Evolutionary conservation across 2,888 invertebrate species (phyloP).

Genomic region (Mylabris sibirica): DNA sequence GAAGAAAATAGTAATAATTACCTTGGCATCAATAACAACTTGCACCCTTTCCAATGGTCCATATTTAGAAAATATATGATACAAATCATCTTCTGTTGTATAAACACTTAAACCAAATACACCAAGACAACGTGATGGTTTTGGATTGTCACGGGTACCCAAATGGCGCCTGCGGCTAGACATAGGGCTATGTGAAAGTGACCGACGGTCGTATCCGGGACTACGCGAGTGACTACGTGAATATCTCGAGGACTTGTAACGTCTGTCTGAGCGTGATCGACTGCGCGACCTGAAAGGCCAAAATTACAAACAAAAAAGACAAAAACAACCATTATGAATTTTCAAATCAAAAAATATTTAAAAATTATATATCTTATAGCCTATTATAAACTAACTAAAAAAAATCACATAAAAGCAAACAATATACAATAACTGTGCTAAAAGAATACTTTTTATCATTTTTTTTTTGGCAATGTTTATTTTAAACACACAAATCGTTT

Average conservation of each 20-base stretch:
- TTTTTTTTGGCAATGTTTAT: neutral
- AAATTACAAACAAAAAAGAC: conserved; percentile 32
- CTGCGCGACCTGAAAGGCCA: conserved; percentile 64
- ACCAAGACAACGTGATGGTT: conserved; percentile 88
- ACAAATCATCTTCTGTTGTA: conserved; percentile 91
- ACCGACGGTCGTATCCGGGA: conserved; percentile 67
- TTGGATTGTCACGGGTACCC: conserved; percentile 86
- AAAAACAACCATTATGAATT: neutral
- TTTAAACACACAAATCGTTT: conserved; percentile 29
- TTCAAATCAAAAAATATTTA: neutral
- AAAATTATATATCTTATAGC: no score
- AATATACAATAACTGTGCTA: conserved; percentile 4
- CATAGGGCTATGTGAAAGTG: conserved; percentile 82
- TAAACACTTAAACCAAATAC: conserved; percentile 93
- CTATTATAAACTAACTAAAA: conserved; percentile 13
- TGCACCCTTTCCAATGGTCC: conserved; percentile 92
- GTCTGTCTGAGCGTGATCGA: conserved; percentile 68
- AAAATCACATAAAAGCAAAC: conserved; percentile 20
- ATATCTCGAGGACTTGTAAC: conserved; percentile 66
- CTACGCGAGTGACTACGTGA: conserved; percentile 70
- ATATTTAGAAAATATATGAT: conserved; percentile 91
- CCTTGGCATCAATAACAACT: conserved; percentile 95
- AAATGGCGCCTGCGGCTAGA: conserved; percentile 80
- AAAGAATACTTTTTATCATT: neutral
- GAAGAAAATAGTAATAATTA: conserved; percentile 56